These are phyloP conservation scores for Leptopilina myrica DNA, from an alignment of 2,888 invertebrate genomes.

Conservation along the genomic window DNA sequence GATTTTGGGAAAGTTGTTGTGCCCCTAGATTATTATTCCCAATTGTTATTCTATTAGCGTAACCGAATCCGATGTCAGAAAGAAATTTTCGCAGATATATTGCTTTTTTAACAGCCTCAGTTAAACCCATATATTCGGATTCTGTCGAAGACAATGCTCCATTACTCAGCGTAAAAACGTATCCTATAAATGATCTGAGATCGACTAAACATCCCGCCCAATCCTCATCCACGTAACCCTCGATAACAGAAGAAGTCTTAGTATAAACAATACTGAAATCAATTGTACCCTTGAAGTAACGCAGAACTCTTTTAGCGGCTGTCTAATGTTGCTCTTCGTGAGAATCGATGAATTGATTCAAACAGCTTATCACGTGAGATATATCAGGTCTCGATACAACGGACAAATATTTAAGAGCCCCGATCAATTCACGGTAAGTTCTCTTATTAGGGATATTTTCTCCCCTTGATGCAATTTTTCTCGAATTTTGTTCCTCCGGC, in stretches of 20 bases:
- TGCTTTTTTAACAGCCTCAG: neutral
- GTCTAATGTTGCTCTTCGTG: neutral
- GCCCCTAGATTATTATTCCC: neutral
- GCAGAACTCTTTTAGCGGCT: conserved; percentile 1
- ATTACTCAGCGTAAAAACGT: neutral
- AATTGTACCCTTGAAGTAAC: neutral
- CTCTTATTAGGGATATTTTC: neutral
- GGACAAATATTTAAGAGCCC: neutral
- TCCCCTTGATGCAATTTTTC: neutral
- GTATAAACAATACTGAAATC: neutral
- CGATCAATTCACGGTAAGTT: neutral
- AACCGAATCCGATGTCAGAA: neutral
- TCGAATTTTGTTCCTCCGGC: neutral
- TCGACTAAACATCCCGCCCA: neutral
- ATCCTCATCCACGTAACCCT: neutral
- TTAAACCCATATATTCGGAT: neutral
- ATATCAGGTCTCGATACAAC: conserved; percentile 6
- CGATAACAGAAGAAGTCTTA: neutral
- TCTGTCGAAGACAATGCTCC: neutral
- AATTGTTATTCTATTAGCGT: neutral
- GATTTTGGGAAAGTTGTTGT: neutral
- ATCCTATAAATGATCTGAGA: neutral
- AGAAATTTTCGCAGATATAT: neutral
- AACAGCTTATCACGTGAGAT: neutral
- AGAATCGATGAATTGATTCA: neutral